Conservation (phyloP, 2,113 vertebrate species). For the Rhabdomys dilectus region DNA sequence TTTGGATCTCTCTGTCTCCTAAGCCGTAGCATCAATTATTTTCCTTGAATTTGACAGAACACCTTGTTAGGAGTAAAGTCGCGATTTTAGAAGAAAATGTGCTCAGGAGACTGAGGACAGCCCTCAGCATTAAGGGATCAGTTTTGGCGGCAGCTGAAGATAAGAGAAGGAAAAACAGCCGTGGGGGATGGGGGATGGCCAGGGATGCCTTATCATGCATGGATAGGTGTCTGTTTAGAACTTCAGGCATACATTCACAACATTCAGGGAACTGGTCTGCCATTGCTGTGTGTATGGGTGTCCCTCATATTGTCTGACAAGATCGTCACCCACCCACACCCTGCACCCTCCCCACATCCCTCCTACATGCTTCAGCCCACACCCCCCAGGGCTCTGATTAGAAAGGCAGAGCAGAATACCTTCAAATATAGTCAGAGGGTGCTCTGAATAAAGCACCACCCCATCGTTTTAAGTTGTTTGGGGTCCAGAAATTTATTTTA, state of each 20-base stretch:
- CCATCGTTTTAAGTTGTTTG: neutral
- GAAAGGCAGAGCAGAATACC: neutral
- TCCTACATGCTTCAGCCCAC: neutral
- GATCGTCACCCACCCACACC: neutral
- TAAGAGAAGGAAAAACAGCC: neutral
- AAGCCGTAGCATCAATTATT: neutral
- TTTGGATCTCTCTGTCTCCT: neutral
- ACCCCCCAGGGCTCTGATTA: neutral
- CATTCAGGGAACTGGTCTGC: neutral
- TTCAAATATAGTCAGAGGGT: neutral
- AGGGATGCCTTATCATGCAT: neutral
- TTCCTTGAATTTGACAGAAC: neutral
- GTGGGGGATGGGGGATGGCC: neutral
- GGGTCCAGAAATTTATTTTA: slow-evolving; percentile 15
- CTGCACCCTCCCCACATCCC: neutral
- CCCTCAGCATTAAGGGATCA: neutral
- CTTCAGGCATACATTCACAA: neutral
- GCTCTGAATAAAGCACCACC: neutral
- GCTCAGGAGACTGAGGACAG: neutral
- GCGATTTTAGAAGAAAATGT: neutral
- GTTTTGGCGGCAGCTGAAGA: neutral
- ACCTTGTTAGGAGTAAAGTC: neutral
- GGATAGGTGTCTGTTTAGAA: neutral
- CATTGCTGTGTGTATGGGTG: neutral
- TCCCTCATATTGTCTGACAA: neutral